These are phyloP conservation scores for Conops quadrifasciatus DNA, from an alignment of 2,888 invertebrate species.

Conservation along the genomic window DNA sequence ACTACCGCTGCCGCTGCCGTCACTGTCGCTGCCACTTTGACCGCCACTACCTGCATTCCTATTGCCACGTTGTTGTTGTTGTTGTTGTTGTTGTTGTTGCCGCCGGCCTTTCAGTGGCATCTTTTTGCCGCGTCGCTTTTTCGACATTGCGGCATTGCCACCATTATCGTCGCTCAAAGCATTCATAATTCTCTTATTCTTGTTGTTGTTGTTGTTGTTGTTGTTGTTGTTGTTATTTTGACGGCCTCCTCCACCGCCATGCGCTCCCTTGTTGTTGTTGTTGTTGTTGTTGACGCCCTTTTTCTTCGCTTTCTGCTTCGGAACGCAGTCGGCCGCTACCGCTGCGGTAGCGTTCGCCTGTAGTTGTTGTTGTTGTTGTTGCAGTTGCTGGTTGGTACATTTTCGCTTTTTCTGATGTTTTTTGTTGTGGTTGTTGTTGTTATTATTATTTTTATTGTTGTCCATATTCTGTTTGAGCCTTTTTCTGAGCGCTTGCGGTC, in stretches of 20 bases:
- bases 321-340: constrained; percentile 23
- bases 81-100: constrained; percentile 36
- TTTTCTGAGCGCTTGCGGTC: constrained; percentile 52
- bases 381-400: constrained; percentile 42
- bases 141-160: constrained; percentile 36
- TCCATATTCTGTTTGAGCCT: constrained; percentile 43
- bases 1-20: constrained; percentile 41
- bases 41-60: constrained; percentile 38
- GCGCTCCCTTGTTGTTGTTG: constrained; percentile 24
- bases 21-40: constrained; percentile 33
- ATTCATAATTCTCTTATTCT: constrained; percentile 27
- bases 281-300: constrained; percentile 37
- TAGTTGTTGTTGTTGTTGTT: constrained; percentile 39
- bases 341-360: constrained; percentile 35
- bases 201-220: constrained; percentile 42
- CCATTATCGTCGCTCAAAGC: constrained; percentile 37
- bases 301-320: constrained; percentile 42
- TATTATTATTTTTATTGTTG: constrained; percentile 38
- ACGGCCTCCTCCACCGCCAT: constrained; percentile 18
- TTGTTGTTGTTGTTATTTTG: constrained; percentile 28
- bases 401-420: constrained; percentile 38
- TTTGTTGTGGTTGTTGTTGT: constrained; percentile 27
- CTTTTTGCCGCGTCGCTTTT: constrained; percentile 47
- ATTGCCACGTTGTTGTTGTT: constrained; percentile 38
- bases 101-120: constrained; percentile 47